Base-by-base conservation (phyloP, 2,888 invertebrate species). In the Amblyjoppa fuscipennis region DNA sequence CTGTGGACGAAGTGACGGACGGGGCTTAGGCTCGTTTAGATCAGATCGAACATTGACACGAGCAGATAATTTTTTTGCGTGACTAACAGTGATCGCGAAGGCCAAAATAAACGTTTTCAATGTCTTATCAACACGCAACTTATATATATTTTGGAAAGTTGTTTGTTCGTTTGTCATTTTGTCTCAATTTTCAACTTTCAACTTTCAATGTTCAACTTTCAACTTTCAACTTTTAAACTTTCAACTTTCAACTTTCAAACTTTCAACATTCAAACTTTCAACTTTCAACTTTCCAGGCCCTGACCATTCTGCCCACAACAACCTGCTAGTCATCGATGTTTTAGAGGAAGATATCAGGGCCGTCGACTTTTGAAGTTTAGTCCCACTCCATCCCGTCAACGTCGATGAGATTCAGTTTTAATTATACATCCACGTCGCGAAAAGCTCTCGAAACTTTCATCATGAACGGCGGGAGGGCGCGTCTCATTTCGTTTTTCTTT, bases 341-440 rank as follows among this genome's bases (percentile, higher is more conserved):
- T 64, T 64, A 2, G 61, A 49, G 13, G 20, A 68, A 28, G 51
- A 71, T 49, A 38, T 64, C 59, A 64, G 53, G 16, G 53, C 51
- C 31, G 53, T 11, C 34, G 64, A 74, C 61, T 76, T 80, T 45
- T 76, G 68, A 28, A 61, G 31, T 75, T 64, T 45, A 49, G 20
- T 64, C 53, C 31, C 59, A 75, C 61, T 31, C 71, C 51, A 31
- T 66, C 20, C 20, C 59, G 31, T 31, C 69, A 66, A 81, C 70
- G 66, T 86, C 56, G 79, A 86, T 86, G 71, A 80, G 45, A 81
- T 84, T 86, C 77, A 28, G 73, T 69, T 76, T 82, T 69, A 20
- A 71, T 82, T 84, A 34, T 68, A 75, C 51, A 25, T 66, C 70
- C 34, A n/a, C 61, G 13, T 59, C 77, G 53, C 76, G 20, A 25